These are phyloP conservation scores for Patella caerulea DNA, from an alignment of 2,888 invertebrate species.

Conservation along the genomic window DNA sequence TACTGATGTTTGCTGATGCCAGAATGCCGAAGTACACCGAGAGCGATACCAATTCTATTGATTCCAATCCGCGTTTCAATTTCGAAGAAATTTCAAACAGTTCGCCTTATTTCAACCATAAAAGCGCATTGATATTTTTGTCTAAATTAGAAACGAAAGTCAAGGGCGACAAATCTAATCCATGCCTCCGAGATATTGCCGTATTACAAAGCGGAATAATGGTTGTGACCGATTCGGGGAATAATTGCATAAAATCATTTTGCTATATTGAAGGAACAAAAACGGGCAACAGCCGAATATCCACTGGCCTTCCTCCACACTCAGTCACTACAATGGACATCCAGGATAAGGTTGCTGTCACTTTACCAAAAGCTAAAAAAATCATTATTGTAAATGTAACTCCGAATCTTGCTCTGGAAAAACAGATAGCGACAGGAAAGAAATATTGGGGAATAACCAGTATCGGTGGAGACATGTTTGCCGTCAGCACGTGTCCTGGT, in stretches of 20 bases:
- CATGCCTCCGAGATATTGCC: not conserved
- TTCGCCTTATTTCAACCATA: not conserved
- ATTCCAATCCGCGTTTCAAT: too few species aligned
- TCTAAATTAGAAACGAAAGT: not conserved
- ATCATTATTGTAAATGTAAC: slow-evolving; percentile 9
- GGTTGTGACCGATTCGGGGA: slow-evolving; percentile 14
- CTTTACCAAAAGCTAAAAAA: slow-evolving; percentile 17
- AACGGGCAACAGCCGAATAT: not conserved
- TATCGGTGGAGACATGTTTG: not conserved
- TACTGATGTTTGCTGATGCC: not conserved
- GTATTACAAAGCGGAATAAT: slow-evolving; percentile 3
- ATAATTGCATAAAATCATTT: slow-evolving; percentile 13
- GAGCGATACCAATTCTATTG: too few species aligned
- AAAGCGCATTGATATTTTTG: not conserved
- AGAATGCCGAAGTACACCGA: too few species aligned
- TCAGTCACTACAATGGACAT: not conserved
- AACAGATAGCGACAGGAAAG: not conserved
- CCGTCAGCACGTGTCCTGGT: slow-evolving; percentile 13
- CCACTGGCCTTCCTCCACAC: not conserved
- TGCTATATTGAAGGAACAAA: not conserved
- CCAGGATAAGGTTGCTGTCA: slow-evolving; percentile 1
- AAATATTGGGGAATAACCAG: slow-evolving; percentile 16
- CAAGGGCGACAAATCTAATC: slow-evolving; percentile 3
- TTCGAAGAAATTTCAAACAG: too few species aligned
- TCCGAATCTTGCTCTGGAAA: slow-evolving; percentile 4